Base-by-base conservation (phyloP, 1,140 invertebrate species). In the Aphelenchoides avenae region DNA sequence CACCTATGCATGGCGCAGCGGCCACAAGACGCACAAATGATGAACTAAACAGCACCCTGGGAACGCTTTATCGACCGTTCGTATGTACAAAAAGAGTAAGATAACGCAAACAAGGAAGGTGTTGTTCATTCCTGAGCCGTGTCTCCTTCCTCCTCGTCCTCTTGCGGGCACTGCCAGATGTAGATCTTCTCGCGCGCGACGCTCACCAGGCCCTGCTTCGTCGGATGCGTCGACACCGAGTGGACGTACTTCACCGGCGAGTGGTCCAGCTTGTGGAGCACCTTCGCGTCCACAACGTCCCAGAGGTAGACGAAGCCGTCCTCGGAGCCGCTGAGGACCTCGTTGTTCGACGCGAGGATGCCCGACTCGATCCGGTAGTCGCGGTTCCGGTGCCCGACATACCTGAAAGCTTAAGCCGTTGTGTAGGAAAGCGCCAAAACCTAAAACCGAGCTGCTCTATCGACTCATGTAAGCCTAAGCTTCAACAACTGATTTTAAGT, bases 221-320 rank as follows among this genome's bases (percentile, higher is more conserved):
- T 62, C n/a, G 63, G 63, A 70, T 65, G 63, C n/a, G 63, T 51
- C 5, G 63, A 26, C 7, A 65, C 15, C 15, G 63, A 68, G 30
- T 53, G 61, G n/a, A 65, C 63, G 30, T 15, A 65, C 55, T 70
- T 70, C 5, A 24, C 42, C 3, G 51, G 52, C 5, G 66, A 43
- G 31, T 65, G 63, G 15, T 64, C 33, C 1, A 65, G 24, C 22
- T 46, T 37, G 9, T 47, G 43, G 24, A 70, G 13, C 6, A 65
- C 26, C 37, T 61, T 70, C 30, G 15, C 42, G 39, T 47, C 34
- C 13, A 65, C 51, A 5, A 65, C 20, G 39, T 65, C 63, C 44
- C 63, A 65, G 48, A 65, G 53, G 41, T 65, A 65, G 11, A 65
- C 33, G 0, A 20, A 37, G 6, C 63, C 66, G 13, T 65, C 63